These are phyloP conservation scores for Centrocercus urophasianus DNA, from an alignment of 2,113 vertebrate species.

Conservation along the genomic window DNA sequence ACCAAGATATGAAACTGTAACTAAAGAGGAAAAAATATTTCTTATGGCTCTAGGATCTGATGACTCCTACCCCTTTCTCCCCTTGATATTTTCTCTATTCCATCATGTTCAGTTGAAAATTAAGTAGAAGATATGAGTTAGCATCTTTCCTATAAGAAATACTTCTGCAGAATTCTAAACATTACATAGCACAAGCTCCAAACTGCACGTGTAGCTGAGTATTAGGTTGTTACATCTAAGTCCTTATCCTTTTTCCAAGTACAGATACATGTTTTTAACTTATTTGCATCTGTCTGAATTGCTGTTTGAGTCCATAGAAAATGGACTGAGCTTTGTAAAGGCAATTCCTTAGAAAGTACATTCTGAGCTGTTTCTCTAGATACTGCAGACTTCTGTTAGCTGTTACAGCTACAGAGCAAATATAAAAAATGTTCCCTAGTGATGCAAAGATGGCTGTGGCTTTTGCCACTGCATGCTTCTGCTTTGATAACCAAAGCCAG, in stretches of 20 bases:
- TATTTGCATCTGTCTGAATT: constrained; percentile 1
- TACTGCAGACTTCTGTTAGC: background rate
- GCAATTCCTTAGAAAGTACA: background rate
- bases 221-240: background rate
- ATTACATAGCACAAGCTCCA: background rate
- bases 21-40: background rate
- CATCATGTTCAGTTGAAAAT: background rate
- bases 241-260: background rate
- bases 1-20: background rate
- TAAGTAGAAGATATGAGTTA: background rate
- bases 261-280: background rate
- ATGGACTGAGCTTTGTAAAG: background rate
- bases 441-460: background rate
- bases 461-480: background rate
- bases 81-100: background rate
- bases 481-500: background rate
- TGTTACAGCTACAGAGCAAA: background rate
- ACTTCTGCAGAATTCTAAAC: background rate
- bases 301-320: background rate
- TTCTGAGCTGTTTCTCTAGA: background rate
- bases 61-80: background rate
- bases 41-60: background rate
- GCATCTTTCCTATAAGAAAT: background rate
- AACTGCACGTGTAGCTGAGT: background rate
- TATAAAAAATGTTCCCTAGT: background rate